phyloP scores from a whole-genome alignment of 2,888 invertebrate species.

The Hemaris fuciformis region DNA sequence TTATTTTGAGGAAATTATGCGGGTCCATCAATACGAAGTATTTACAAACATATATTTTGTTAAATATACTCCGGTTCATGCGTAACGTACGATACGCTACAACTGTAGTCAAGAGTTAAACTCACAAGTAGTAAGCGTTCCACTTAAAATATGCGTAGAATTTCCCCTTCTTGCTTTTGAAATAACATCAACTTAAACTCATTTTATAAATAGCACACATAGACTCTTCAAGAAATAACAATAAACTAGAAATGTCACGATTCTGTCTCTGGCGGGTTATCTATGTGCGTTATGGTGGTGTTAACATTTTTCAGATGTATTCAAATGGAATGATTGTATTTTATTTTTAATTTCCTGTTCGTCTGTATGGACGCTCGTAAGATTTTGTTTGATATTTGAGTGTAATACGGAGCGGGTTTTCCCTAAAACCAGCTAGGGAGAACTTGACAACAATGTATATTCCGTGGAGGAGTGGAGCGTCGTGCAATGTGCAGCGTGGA shows the following conservation, averaged over 20 bases:
- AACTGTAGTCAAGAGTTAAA: constrained; percentile 30
- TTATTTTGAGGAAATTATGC: constrained; percentile 14
- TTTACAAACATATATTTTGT: background rate
- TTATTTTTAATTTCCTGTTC: background rate
- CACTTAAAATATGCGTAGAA: constrained; percentile 62
- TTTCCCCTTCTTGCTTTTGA: constrained; percentile 72
- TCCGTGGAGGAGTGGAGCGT: constrained; percentile 9
- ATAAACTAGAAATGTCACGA: constrained; percentile 67
- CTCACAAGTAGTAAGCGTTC: constrained; percentile 41
- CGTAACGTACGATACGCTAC: constrained; percentile 16
- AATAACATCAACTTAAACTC: constrained; percentile 65
- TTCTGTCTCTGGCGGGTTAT: constrained; percentile 42
- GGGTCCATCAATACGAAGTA: constrained; percentile 2
- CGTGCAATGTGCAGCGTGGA: constrained; percentile 51
- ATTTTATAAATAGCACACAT: constrained; percentile 58
- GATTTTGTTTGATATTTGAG: background rate
- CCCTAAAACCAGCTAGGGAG: background rate
- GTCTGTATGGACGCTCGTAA: background rate
- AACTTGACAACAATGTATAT: background rate
- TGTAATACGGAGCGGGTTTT: background rate
- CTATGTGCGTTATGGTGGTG: constrained; percentile 31
- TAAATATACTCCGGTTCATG: background rate
- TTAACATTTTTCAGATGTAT: constrained; percentile 30
- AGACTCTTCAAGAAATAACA: constrained; percentile 68
- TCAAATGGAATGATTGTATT: constrained; percentile 10